Evolutionary conservation across 2,797 vertebrate genomes (phyloP).

Genomic region (Gambelia wislizenii): DNA sequence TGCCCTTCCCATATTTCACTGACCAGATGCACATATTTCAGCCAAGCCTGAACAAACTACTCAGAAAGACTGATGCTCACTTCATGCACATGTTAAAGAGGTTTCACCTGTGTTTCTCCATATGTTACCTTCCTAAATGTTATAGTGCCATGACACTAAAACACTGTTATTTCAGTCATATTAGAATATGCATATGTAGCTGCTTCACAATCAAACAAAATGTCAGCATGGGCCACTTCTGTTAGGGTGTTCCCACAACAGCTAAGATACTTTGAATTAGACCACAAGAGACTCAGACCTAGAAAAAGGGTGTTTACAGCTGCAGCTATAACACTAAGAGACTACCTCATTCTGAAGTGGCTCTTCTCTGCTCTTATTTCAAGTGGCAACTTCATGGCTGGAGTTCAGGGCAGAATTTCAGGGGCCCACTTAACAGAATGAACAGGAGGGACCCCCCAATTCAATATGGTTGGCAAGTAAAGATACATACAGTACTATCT

Average conservation of each 20-base stretch:
- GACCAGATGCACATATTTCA: neutral
- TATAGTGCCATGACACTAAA: neutral
- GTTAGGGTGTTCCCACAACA: neutral
- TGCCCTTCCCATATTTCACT: neutral
- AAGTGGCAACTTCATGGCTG: too few relatives aligned
- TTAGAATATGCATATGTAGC: neutral
- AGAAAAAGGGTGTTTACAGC: neutral
- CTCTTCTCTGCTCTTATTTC: too few relatives aligned
- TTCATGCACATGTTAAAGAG: neutral
- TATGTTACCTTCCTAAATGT: neutral
- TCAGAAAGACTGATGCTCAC: neutral
- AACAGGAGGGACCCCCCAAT: neutral
- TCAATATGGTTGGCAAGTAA: too few relatives aligned
- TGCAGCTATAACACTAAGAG: neutral
- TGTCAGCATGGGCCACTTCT: neutral
- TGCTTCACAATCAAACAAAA: neutral
- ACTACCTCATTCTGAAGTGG: neutral
- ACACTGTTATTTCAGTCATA: neutral
- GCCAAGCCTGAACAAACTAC: neutral
- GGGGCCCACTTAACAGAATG: too few relatives aligned
- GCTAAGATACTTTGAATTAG: neutral
- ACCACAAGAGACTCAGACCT: neutral
- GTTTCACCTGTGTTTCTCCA: neutral
- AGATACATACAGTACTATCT: too few relatives aligned
- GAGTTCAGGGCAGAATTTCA: too few relatives aligned